Evolutionary conservation across 2,888 invertebrate species (phyloP).

Genomic region (Chrysolina americana): DNA sequence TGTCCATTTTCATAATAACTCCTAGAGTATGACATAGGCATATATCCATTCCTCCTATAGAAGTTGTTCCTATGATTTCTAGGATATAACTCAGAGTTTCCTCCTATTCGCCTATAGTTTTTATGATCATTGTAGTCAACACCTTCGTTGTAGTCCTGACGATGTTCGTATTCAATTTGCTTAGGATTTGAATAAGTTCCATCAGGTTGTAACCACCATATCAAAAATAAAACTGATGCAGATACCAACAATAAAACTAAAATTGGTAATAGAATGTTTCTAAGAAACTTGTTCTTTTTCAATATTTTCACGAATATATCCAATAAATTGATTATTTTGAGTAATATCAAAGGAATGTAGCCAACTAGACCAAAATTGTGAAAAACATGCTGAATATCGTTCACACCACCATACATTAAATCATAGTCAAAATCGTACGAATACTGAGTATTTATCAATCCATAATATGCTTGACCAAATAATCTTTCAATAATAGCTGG

Average conservation of each 20-base stretch:
- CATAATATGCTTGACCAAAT: slow-evolving; percentile 56
- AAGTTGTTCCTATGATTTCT: neutral
- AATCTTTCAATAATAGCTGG: slow-evolving; percentile 60
- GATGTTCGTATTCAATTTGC: slow-evolving; percentile 21
- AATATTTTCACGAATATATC: slow-evolving; percentile 61
- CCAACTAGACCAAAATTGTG: slow-evolving; percentile 63
- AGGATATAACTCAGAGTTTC: neutral
- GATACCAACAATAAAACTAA: slow-evolving; percentile 59
- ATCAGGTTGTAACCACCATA: slow-evolving; percentile 64
- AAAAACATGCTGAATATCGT: slow-evolving; percentile 46
- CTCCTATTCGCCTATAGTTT: neutral
- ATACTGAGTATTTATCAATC: slow-evolving; percentile 37
- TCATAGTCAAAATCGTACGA: slow-evolving; percentile 3
- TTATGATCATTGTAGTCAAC: slow-evolving; percentile 1
- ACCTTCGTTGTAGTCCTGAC: neutral
- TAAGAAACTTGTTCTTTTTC: slow-evolving; percentile 64
- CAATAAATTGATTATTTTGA: slow-evolving; percentile 62
- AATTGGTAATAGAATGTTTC: slow-evolving; percentile 64
- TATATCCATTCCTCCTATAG: neutral
- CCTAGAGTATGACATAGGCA: slow-evolving; percentile 1
- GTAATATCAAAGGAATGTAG: slow-evolving; percentile 62
- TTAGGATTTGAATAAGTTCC: slow-evolving; percentile 40
- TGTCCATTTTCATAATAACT: slow-evolving; percentile 18
- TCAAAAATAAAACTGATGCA: slow-evolving; percentile 63
- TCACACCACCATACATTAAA: neutral